Evolutionary conservation across 2,113 vertebrate genomes (phyloP).

Genomic region (Reinhardtius hippoglossoides): DNA sequence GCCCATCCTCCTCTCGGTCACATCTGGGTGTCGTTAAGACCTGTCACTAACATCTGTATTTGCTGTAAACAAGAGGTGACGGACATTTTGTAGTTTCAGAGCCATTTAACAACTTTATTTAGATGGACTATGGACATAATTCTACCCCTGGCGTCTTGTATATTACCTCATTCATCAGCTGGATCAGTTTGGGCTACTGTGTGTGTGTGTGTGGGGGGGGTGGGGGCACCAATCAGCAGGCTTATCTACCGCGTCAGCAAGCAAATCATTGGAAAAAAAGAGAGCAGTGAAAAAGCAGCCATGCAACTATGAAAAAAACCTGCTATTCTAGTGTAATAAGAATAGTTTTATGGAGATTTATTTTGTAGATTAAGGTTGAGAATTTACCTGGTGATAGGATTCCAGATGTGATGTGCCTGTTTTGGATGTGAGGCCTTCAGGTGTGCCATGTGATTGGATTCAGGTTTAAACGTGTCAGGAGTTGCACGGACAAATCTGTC

Average conservation of each 20-base stretch:
- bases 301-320: no score
- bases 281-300: no score
- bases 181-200: conserved; percentile 13
- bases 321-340: no score
- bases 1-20: conserved; percentile 44
- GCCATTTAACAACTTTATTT: conserved; percentile 18
- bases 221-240: conserved; percentile 14
- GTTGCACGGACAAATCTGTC: no score
- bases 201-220: no score
- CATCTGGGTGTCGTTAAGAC: conserved; percentile 69
- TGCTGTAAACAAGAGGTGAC: conserved; percentile 40
- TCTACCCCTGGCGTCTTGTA: conserved; percentile 11
- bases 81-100: conserved; percentile 11
- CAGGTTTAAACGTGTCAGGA: no score
- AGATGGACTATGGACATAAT: conserved; percentile 24
- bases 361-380: no score
- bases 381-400: no score
- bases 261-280: neutral
- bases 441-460: no score
- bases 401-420: no score
- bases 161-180: conserved; percentile 11
- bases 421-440: no score
- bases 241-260: neutral
- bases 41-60: conserved; percentile 60
- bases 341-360: no score